Conservation (phyloP, 2,113 vertebrate genomes). For the Lophotis ruficrista region DNA sequence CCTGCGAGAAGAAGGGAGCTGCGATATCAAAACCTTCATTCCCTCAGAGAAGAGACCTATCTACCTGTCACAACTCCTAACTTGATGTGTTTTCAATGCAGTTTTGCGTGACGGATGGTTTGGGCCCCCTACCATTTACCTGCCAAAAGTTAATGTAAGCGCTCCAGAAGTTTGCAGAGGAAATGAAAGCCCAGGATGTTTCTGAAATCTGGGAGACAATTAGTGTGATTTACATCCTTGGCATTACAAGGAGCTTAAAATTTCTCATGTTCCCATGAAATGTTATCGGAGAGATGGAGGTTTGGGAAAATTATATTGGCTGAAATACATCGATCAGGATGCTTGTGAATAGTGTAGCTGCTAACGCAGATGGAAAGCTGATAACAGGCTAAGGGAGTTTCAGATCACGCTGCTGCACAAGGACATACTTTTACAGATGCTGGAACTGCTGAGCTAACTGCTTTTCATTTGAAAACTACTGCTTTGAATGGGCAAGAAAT, state of each 20-base stretch:
- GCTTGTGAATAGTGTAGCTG: background rate
- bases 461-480: background rate
- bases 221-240: slow-evolving; percentile 73
- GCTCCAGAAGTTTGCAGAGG: slow-evolving; percentile 47
- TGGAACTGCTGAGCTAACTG: slow-evolving; percentile 29
- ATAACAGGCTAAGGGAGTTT: slow-evolving; percentile 33
- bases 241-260: slow-evolving; percentile 52
- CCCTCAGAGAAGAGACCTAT: background rate
- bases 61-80: slow-evolving; percentile 17
- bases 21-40: background rate
- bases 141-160: slow-evolving; percentile 63
- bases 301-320: slow-evolving; percentile 41
- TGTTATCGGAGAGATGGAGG: background rate
- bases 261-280: slow-evolving; percentile 54
- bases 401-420: slow-evolving; percentile 15
- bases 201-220: slow-evolving; percentile 65
- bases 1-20: background rate
- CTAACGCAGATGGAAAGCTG: slow-evolving; percentile 55
- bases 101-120: slow-evolving; percentile 44
- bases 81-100: slow-evolving; percentile 55
- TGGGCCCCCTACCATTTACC: slow-evolving; percentile 40
- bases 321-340: slow-evolving; percentile 28
- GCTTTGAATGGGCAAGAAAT: slow-evolving; percentile 25
- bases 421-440: slow-evolving; percentile 40
- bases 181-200: slow-evolving; percentile 69